These are phyloP conservation scores for Crocodylus rhombifer DNA, from an alignment of 2,797 vertebrate genomes.

Conservation along the genomic window DNA sequence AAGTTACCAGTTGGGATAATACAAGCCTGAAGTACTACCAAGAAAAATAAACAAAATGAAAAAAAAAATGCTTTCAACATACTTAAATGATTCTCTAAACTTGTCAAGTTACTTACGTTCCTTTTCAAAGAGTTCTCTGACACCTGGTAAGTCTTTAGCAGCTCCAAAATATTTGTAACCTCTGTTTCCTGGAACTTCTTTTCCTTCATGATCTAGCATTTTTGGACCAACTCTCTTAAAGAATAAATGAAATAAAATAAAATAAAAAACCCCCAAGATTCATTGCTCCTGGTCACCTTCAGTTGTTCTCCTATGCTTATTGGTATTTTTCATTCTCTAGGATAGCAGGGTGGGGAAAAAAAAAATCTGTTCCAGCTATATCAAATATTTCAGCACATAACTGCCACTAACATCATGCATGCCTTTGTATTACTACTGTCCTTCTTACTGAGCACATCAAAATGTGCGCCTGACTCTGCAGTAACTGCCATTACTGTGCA, in stretches of 20 bases:
- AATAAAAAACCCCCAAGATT: neutral
- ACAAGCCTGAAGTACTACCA: neutral
- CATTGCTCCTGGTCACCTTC: neutral
- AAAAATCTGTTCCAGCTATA: neutral
- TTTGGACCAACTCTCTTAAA: conserved; percentile 91
- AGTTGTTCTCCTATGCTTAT: neutral
- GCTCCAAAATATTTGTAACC: conserved; percentile 98
- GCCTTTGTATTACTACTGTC: neutral
- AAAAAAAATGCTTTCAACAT: too few species aligned
- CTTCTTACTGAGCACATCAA: too few species aligned
- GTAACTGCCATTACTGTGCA: too few species aligned
- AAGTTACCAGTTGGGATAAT: neutral
- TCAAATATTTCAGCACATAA: neutral
- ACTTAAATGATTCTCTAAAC: too few species aligned
- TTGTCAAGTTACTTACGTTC: conserved; percentile 87
- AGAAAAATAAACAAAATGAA: too few species aligned
- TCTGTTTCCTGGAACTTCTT: conserved; percentile 95
- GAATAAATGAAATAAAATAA: conserved; percentile 29
- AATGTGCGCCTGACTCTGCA: too few species aligned
- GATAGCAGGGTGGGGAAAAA: neutral
- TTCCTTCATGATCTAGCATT: conserved; percentile 97
- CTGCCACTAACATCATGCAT: neutral
- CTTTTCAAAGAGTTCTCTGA: conserved; percentile 95
- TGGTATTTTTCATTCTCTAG: neutral
- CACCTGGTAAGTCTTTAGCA: conserved; percentile 95